These are phyloP conservation scores for Perithous albicinctus DNA, from an alignment of 2,888 invertebrate genomes.

Conservation along the genomic window DNA sequence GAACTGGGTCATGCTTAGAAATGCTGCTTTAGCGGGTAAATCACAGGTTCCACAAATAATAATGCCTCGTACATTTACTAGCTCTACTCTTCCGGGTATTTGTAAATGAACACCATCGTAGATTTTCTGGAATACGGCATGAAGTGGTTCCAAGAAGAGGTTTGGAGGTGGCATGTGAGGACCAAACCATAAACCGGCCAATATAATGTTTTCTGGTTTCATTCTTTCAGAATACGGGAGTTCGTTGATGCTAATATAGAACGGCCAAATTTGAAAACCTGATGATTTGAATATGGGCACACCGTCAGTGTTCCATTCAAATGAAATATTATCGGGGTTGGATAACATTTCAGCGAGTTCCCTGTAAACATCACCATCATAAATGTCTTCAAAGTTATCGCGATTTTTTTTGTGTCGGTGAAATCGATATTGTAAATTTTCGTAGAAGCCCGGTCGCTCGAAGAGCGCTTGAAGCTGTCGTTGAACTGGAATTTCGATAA, in stretches of 20 bases:
- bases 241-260: slow-evolving; percentile 68
- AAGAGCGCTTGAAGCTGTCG: neutral
- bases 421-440: slow-evolving; percentile 5
- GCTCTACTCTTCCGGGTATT: neutral
- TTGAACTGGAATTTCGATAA: too few species aligned
- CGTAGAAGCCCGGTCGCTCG: neutral
- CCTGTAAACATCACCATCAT: slow-evolving; percentile 44
- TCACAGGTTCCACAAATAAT: too few species aligned
- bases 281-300: slow-evolving; percentile 69
- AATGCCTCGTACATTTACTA: neutral
- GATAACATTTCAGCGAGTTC: slow-evolving; percentile 45
- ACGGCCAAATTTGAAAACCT: slow-evolving; percentile 68
- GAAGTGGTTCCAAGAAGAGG: too few species aligned
- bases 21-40: slow-evolving; percentile 46
- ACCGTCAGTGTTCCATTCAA: slow-evolving; percentile 71
- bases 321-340: slow-evolving; percentile 63
- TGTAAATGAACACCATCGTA: neutral
- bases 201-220: slow-evolving; percentile 60
- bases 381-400: slow-evolving; percentile 33
- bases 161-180: too few species aligned
- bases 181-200: too few species aligned
- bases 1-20: too few species aligned
- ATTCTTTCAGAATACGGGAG: slow-evolving; percentile 58
- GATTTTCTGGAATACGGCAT: neutral
- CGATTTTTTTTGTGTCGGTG: neutral